Percentiles rank a stretch among this genome's conserved stretches.
Evolutionary conservation across 2,797 vertebrate genomes (phyloP).

Genomic region (Dryobates pubescens): DNA sequence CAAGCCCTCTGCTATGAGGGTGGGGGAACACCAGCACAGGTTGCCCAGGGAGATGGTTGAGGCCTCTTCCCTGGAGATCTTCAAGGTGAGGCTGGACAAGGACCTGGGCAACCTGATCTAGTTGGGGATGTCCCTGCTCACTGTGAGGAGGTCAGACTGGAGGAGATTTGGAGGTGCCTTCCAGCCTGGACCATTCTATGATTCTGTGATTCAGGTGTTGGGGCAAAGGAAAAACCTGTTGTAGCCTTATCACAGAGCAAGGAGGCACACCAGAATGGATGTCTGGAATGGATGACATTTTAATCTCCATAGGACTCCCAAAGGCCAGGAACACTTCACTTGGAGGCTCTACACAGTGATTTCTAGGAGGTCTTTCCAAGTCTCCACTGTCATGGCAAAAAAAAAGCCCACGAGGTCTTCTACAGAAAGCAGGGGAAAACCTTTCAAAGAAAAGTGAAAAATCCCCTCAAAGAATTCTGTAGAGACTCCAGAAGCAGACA

Average conservation of each 20-base stretch:
- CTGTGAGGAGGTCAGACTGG: no score
- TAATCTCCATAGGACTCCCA: neutral
- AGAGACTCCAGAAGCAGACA: neutral
- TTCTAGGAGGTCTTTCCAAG: neutral
- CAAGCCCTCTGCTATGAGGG: no score
- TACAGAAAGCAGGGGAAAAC: neutral
- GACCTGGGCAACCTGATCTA: no score
- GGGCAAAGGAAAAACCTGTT: neutral
- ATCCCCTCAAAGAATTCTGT: neutral
- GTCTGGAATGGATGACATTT: neutral
- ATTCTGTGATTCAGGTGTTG: neutral
- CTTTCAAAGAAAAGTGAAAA: neutral
- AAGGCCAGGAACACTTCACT: neutral
- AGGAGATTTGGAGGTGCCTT: no score
- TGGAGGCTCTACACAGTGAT: neutral
- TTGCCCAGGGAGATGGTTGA: no score
- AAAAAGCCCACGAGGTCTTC: neutral
- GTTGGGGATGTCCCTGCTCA: no score
- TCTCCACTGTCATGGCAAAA: neutral
- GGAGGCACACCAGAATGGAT: neutral
- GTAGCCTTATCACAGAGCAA: neutral
- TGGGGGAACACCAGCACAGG: no score
- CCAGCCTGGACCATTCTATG: no score
- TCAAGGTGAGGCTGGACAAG: no score
- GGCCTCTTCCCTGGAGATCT: no score